Percentiles rank a stretch among this genome's conserved stretches.
Evolutionary conservation across 2,888 invertebrate genomes (phyloP).

Genomic region (Scaptomyza polygonia): DNA sequence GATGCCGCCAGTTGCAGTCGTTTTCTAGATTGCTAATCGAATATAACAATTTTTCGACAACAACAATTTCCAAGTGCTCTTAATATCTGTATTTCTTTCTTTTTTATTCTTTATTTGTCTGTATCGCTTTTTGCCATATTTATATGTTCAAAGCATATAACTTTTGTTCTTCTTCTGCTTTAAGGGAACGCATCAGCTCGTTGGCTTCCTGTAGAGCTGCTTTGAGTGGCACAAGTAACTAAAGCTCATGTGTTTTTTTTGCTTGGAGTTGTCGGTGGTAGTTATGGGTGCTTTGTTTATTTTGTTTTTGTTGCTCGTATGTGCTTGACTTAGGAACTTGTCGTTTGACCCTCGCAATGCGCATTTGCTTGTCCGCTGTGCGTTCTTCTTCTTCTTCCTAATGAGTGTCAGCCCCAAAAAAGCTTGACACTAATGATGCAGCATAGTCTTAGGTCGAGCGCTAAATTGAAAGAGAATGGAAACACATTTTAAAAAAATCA

Average conservation of each 20-base stretch:
- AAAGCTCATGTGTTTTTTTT: conserved; percentile 38
- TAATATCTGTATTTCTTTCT: conserved; percentile 45
- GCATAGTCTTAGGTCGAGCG: conserved; percentile 76
- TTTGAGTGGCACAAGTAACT: conserved; percentile 50
- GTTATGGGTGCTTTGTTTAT: conserved; percentile 61
- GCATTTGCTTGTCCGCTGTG: conserved; percentile 65
- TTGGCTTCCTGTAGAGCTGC: conserved; percentile 55
- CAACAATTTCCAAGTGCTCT: conserved; percentile 61
- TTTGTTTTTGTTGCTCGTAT: too few relatives aligned
- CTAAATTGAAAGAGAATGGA: conserved; percentile 67
- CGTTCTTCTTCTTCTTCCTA: conserved; percentile 22
- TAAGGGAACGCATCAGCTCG: conserved; percentile 64
- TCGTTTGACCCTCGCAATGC: conserved; percentile 70
- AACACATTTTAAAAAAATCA: conserved; percentile 62
- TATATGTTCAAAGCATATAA: not conserved
- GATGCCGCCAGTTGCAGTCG: conserved; percentile 22
- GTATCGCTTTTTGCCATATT: conserved; percentile 6
- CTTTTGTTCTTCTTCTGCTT: conserved; percentile 7
- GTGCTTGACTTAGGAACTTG: conserved; percentile 69
- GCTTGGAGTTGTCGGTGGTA: conserved; percentile 57
- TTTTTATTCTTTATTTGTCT: conserved; percentile 7
- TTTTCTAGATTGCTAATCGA: conserved; percentile 66
- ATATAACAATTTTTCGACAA: conserved; percentile 71
- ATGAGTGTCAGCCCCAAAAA: conserved; percentile 39
- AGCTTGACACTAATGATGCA: conserved; percentile 73